Conservation (phyloP, 2,797 vertebrate genomes). For the Aphelocoma californica region DNA sequence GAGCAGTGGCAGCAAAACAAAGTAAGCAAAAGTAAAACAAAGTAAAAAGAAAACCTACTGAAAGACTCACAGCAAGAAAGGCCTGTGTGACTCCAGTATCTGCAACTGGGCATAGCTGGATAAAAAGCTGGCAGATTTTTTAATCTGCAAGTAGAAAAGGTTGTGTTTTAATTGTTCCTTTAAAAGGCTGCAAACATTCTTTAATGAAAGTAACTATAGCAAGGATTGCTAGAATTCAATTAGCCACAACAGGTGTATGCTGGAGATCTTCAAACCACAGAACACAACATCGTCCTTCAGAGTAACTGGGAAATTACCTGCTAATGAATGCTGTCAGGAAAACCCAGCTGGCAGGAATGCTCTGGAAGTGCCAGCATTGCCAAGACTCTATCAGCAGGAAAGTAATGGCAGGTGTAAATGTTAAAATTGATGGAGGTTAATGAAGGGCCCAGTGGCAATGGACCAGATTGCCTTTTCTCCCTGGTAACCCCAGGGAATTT, state of each 20-base stretch:
- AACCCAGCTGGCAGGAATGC: not conserved
- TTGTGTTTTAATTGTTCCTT: not conserved
- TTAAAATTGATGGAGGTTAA: not conserved
- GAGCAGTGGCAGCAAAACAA: not conserved
- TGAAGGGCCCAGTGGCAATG: not conserved
- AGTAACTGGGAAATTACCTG: slow-evolving; percentile 4
- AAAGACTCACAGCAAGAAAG: not conserved
- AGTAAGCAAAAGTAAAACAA: not conserved
- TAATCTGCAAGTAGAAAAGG: not conserved
- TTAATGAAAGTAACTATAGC: not conserved
- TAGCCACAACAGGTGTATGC: not conserved
- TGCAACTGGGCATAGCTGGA: not conserved
- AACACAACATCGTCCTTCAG: not conserved
- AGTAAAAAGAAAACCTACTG: not conserved
- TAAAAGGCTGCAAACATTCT: not conserved
- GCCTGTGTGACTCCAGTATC: not conserved
- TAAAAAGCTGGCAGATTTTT: not conserved
- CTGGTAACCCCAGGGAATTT: not conserved
- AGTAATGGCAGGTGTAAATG: not conserved
- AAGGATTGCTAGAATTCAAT: slow-evolving; percentile 32
- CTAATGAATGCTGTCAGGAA: slow-evolving; percentile 14
- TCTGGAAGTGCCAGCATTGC: not conserved
- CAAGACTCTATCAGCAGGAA: not conserved
- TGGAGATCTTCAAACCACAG: not conserved
- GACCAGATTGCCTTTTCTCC: not conserved